Percentiles rank a stretch among this genome's conserved stretches.
phyloP scores from a whole-genome alignment of 2,888 invertebrate species.

The Crepidodera aurea region DNA sequence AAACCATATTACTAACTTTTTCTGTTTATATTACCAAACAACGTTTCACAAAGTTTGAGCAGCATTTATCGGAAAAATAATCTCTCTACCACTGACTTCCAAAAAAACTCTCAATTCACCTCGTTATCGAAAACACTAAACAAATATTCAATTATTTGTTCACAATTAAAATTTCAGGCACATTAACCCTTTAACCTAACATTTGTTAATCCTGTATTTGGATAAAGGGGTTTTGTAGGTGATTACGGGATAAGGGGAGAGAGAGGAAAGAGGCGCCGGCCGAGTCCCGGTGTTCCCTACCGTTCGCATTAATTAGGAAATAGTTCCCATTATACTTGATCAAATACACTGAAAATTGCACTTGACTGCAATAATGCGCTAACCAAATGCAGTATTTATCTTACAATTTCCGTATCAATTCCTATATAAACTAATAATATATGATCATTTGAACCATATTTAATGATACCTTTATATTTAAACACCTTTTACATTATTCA shows the following conservation, averaged over 20 bases:
- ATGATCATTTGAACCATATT: no score
- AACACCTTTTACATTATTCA: no score
- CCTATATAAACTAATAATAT: no score
- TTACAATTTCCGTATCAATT: neutral
- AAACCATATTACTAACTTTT: no score
- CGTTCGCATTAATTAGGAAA: constrained; percentile 27
- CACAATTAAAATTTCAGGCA: constrained; percentile 64
- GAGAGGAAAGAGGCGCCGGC: constrained; percentile 1
- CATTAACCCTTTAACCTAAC: constrained; percentile 60
- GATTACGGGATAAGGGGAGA: neutral
- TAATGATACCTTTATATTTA: no score
- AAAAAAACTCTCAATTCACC: constrained; percentile 28
- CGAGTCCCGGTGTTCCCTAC: neutral
- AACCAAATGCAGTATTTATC: neutral
- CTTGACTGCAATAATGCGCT: constrained; percentile 16
- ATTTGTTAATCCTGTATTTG: constrained; percentile 57
- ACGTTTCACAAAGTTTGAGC: no score
- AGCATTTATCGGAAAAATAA: no score
- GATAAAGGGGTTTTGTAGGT: constrained; percentile 34
- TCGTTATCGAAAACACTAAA: constrained; percentile 52
- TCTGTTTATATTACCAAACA: no score
- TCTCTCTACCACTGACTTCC: constrained; percentile 23
- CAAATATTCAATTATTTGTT: constrained; percentile 60
- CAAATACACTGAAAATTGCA: constrained; percentile 18
- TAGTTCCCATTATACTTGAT: constrained; percentile 29